Evolutionary conservation across 2,888 invertebrate species (phyloP).

Genomic region (Scelioninae gen. 1): DNA sequence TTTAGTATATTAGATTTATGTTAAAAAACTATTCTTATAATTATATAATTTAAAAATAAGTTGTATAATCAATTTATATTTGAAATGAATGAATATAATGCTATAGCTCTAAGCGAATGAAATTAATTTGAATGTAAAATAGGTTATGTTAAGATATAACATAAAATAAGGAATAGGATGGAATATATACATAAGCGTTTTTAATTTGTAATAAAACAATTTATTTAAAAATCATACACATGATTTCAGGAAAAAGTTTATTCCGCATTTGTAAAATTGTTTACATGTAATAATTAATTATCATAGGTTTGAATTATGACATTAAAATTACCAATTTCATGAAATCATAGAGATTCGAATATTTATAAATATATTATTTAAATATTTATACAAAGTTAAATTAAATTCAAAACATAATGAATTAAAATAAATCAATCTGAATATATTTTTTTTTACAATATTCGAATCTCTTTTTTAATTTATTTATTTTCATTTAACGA

Average conservation of each 20-base stretch:
- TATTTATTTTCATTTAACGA: neutral
- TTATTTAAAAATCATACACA: slow-evolving; percentile 75
- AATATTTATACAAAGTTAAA: too few species aligned
- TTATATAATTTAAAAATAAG: too few species aligned
- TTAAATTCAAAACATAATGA: too few species aligned
- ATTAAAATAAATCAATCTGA: too few species aligned
- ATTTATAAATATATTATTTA: neutral
- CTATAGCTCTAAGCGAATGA: slow-evolving; percentile 62
- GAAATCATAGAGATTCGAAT: slow-evolving; percentile 44
- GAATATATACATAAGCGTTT: slow-evolving; percentile 72
- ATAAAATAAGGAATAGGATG: slow-evolving; percentile 72
- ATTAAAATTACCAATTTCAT: too few species aligned
- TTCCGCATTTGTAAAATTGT: slow-evolving; percentile 44
- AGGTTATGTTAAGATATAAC: slow-evolving; percentile 72
- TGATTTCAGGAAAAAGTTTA: slow-evolving; percentile 55
- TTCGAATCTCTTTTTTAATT: slow-evolving; percentile 28
- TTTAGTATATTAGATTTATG: too few species aligned
- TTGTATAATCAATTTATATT: too few species aligned
- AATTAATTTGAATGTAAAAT: slow-evolving; percentile 72
- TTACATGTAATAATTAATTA: neutral
- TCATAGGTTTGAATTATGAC: too few species aligned
- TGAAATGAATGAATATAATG: slow-evolving; percentile 58
- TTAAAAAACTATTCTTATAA: too few species aligned
- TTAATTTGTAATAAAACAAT: slow-evolving; percentile 75
- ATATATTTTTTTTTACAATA: neutral